These are phyloP conservation scores for Dryomyza anilis DNA, from an alignment of 2,888 invertebrate genomes.

Conservation along the genomic window DNA sequence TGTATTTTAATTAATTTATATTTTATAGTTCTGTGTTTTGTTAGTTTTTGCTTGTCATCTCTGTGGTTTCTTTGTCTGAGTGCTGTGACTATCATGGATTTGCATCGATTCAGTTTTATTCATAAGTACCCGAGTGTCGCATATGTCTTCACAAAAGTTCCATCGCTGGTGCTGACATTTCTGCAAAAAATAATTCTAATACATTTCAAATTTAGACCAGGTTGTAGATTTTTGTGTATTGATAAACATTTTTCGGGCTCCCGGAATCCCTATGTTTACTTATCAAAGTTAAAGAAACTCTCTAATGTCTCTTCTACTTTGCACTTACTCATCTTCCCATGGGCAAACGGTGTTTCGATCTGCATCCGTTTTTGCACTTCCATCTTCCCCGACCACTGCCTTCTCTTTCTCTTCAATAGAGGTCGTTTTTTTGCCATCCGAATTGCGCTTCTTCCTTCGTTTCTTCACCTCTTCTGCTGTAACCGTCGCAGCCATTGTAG, in stretches of 20 bases:
- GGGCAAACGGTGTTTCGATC: conserved; percentile 87
- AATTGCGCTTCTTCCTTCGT: conserved; percentile 54
- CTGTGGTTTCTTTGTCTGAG: background rate
- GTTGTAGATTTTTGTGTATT: too few species aligned
- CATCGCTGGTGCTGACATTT: conserved; percentile 80
- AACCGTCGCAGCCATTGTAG: conserved; percentile 17
- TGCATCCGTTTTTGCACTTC: conserved; percentile 43
- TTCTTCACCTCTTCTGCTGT: conserved; percentile 48
- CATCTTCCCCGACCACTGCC: conserved; percentile 32
- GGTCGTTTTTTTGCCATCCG: conserved; percentile 46
- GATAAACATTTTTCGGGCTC: too few species aligned
- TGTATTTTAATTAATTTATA: background rate
- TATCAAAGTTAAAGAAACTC: background rate
- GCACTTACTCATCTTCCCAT: conserved; percentile 94
- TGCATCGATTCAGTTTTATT: conserved; percentile 54
- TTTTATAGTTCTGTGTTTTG: background rate
- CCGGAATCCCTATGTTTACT: too few species aligned
- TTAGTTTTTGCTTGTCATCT: background rate
- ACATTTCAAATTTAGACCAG: too few species aligned
- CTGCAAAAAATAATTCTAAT: conserved; percentile 64
- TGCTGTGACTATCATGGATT: conserved; percentile 28
- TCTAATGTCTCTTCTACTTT: background rate
- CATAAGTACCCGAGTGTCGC: conserved; percentile 92
- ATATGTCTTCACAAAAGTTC: conserved; percentile 92
- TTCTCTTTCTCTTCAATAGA: conserved; percentile 49